Conservation (phyloP, 2,113 vertebrate species). For the Leptocoma aspasia region DNA sequence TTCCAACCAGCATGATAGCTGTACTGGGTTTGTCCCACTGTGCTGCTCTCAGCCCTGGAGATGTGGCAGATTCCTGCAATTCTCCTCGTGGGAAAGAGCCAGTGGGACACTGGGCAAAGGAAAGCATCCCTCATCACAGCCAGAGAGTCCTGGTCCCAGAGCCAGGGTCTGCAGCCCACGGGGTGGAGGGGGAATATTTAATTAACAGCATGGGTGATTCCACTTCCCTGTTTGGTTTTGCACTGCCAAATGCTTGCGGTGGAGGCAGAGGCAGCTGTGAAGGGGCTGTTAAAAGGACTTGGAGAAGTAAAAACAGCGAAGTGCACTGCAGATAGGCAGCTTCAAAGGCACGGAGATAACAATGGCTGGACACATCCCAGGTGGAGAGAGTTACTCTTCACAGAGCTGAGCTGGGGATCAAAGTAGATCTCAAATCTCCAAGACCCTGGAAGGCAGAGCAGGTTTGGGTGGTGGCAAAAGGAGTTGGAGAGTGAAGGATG, state of each 20-base stretch:
- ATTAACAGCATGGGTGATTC: background rate
- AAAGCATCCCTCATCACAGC: background rate
- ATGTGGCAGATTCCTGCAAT: background rate
- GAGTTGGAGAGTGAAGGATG: background rate
- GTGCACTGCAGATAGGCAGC: background rate
- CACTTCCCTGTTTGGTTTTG: background rate
- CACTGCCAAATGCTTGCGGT: background rate
- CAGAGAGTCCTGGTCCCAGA: background rate
- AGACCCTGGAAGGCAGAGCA: background rate
- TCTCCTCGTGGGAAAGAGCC: background rate
- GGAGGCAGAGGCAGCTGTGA: background rate
- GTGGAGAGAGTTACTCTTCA: background rate
- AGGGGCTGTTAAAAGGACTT: background rate
- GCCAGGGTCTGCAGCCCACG: background rate
- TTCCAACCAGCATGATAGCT: background rate
- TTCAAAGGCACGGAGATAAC: conserved; percentile 19
- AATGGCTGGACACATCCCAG: conserved; percentile 26
- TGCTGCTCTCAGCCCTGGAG: background rate
- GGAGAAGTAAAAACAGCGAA: background rate
- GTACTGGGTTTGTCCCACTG: background rate
- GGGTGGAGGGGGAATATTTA: background rate
- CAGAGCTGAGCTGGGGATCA: background rate
- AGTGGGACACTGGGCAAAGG: background rate
- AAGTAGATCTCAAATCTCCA: background rate
- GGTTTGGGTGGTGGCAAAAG: background rate